Percentiles rank a stretch among this genome's conserved stretches.
phyloP scores from a whole-genome alignment of 2,113 vertebrate genomes.

The Oreochromis niloticus region DNA sequence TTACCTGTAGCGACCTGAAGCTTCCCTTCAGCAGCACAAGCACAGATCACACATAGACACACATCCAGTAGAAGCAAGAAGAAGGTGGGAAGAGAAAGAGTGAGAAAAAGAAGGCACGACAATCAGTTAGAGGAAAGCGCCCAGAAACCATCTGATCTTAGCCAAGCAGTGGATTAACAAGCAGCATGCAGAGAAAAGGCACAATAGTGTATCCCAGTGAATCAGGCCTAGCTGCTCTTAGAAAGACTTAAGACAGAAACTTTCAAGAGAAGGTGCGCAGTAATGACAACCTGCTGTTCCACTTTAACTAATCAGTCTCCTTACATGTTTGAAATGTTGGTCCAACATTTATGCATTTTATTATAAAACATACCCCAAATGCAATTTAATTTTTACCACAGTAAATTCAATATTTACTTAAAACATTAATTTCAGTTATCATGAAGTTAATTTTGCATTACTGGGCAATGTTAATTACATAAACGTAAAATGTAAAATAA shows the following conservation, averaged over 20 bases:
- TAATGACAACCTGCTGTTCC: neutral
- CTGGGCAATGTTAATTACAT: neutral
- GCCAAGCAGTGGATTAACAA: slow-evolving; percentile 46
- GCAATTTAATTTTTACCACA: neutral
- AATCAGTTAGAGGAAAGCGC: slow-evolving; percentile 43
- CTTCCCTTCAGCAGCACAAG: slow-evolving; percentile 89
- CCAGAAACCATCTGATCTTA: neutral
- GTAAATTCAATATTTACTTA: neutral
- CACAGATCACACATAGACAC: slow-evolving; percentile 62
- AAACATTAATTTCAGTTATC: neutral
- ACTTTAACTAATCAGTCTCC: neutral
- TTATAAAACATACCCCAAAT: neutral
- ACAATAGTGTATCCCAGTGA: neutral
- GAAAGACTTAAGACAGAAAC: neutral
- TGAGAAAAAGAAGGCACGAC: slow-evolving; percentile 40
- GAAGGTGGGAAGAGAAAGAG: slow-evolving; percentile 60
- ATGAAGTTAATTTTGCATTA: neutral
- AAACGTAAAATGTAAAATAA: neutral
- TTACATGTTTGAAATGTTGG: neutral
- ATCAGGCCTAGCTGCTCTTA: neutral
- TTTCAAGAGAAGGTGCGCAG: neutral
- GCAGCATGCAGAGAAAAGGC: slow-evolving; percentile 50
- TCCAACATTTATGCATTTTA: neutral
- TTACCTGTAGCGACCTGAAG: slow-evolving; percentile 99
- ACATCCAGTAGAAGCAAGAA: slow-evolving; percentile 57